Evolutionary conservation across 2,888 invertebrate species (phyloP).

Genomic region (Morinoia aosen): DNA sequence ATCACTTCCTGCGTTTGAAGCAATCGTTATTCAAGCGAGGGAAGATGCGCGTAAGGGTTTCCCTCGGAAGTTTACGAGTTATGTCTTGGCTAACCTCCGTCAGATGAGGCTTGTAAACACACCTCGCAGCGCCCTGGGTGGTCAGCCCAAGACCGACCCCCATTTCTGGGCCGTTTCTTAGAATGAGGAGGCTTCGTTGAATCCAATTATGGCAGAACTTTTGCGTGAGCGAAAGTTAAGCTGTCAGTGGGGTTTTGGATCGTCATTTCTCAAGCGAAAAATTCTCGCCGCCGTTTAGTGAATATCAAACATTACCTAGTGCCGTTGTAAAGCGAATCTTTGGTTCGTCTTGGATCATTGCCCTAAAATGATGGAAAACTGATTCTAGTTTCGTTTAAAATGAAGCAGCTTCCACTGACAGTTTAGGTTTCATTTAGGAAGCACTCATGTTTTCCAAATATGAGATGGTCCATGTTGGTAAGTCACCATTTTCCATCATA

Average conservation of each 20-base stretch:
- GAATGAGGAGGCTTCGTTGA: background rate
- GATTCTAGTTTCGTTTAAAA: background rate
- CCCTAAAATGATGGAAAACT: background rate
- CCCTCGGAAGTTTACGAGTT: constrained; percentile 30
- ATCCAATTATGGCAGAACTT: background rate
- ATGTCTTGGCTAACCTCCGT: constrained; percentile 19
- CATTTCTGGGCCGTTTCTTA: background rate
- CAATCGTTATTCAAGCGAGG: background rate
- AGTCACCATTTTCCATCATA: too few relatives aligned
- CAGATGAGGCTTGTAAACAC: constrained; percentile 28
- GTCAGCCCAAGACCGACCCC: background rate
- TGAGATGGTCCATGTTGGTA: too few relatives aligned
- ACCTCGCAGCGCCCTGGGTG: background rate
- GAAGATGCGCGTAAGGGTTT: background rate
- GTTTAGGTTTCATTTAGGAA: too few relatives aligned
- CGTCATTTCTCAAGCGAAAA: too few relatives aligned
- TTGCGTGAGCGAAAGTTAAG: background rate
- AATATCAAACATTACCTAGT: background rate
- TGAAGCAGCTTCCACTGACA: background rate
- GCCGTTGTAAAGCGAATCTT: background rate
- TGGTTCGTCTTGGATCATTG: background rate
- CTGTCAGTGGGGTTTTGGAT: too few relatives aligned
- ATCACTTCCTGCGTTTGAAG: background rate
- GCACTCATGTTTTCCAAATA: too few relatives aligned
- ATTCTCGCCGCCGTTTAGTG: too few relatives aligned